A percentile compares a stretch with the other conserved stretches of the same genome.
Conservation (phyloP, 1,140 invertebrate genomes). For the Drosophila gunungcola region DNA sequence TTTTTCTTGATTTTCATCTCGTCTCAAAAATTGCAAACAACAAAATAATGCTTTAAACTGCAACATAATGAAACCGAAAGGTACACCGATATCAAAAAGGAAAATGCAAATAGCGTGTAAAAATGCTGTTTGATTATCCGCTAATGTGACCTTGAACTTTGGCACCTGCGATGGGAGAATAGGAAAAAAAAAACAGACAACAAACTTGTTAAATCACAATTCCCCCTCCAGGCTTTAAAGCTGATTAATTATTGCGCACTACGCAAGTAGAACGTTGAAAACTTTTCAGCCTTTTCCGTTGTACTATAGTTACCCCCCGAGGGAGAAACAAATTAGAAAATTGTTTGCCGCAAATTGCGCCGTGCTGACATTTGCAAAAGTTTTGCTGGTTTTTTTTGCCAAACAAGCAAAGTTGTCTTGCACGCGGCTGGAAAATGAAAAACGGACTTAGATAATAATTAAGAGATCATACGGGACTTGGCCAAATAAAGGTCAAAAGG, state of each 20-base stretch:
- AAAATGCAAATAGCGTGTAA: constrained; percentile 59
- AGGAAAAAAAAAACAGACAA: constrained; percentile 19
- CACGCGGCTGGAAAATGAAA: constrained; percentile 16
- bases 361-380: constrained; percentile 68
- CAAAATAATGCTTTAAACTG: constrained; percentile 9
- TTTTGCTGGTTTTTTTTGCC: constrained; percentile 27
- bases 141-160: constrained; percentile 67
- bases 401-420: constrained; percentile 36
- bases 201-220: constrained; percentile 60
- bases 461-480: constrained; percentile 1
- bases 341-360: constrained; percentile 57
- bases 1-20: constrained; percentile 44
- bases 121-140: constrained; percentile 53
- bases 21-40: constrained; percentile 11
- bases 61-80: constrained; percentile 70
- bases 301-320: neutral
- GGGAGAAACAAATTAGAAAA: constrained; percentile 69
- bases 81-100: constrained; percentile 17
- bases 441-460: constrained; percentile 40
- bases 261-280: constrained; percentile 42
- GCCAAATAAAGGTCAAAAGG: constrained; percentile 37
- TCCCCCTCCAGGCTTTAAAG: constrained; percentile 15
- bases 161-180: constrained; percentile 5
- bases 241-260: constrained; percentile 76
- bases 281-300: constrained; percentile 19